Evolutionary conservation across 2,113 vertebrate species (phyloP).

Genomic region (Nicator chloris): DNA sequence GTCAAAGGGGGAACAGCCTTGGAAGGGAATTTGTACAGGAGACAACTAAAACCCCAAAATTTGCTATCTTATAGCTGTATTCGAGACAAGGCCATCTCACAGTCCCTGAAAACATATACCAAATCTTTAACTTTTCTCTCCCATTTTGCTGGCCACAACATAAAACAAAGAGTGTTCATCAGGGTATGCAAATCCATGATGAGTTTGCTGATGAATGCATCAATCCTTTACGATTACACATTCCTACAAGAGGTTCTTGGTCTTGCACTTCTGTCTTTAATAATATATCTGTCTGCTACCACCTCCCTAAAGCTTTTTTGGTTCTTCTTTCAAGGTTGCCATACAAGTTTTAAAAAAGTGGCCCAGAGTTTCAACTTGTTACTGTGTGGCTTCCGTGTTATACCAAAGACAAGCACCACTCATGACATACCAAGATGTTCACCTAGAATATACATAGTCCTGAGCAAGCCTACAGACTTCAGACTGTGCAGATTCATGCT

Average conservation of each 20-base stretch:
- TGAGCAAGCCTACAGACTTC: neutral
- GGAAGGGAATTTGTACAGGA: neutral
- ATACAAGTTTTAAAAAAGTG: neutral
- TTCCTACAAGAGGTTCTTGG: neutral
- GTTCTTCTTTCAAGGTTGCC: neutral
- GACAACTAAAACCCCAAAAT: neutral
- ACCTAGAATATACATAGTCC: neutral
- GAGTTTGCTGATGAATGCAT: neutral
- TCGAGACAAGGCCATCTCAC: neutral
- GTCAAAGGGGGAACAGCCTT: neutral
- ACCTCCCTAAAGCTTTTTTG: neutral
- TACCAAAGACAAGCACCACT: neutral
- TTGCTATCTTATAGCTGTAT: neutral
- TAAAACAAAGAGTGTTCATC: neutral
- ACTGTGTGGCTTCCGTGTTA: neutral
- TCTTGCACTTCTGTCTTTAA: neutral
- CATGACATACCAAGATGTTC: neutral
- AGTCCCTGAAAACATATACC: neutral
- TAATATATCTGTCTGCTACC: neutral
- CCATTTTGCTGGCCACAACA: neutral
- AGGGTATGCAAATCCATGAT: neutral
- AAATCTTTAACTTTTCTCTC: neutral
- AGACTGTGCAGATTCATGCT: neutral
- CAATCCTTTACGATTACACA: neutral
- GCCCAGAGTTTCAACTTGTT: neutral